Base-by-base conservation (phyloP, 2,113 vertebrate genomes). In the Psittacara wagleri region DNA sequence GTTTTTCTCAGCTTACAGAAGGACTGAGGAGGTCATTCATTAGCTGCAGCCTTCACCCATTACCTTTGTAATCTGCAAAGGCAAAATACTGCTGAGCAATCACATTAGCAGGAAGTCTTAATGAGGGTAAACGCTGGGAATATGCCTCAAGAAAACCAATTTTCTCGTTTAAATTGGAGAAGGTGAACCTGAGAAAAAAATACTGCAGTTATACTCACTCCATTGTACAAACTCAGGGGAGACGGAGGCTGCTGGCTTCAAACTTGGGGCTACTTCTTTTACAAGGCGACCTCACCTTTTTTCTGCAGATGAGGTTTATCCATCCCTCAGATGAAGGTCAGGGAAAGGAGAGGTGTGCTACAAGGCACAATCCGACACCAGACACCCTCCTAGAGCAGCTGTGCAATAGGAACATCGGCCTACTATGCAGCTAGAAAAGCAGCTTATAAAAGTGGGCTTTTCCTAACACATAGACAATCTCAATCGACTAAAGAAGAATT, bases 51-150 rank as follows among this genome's bases (percentile, higher is more conserved):
- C 33, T 84, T 85, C 62, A 55, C 51, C 67, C 54, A 77, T 88
- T 74, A 94, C 59, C 78, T 91, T 64, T 68, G 51, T 61, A 77
- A 95, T 88, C 64, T 61, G 48, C 85, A 81, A 87, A 78, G 81
- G 72, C 64, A 77, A 93, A 94, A 95, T 68, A 86, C 68, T 92
- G 91, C 93, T 90, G 85, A 96, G 88, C 10, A 3, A 46, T 96
- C 87, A 72, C 9, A 72, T 94, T 83, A 93, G 63, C 61, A 88
- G 75, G 70, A 91, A 91, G 59, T 61, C 87, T 92, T 95, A 96
- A 95, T 90, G 79, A 96, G 72, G 91, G 91, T 43, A 94, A 96
- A 68, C 15, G 54, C 68, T 57, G 48, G 43, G 63, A 96, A 72
- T 27, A 1, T 48, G 72, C 85, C 83, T 77, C 75, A 61, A 80